Conservation (phyloP, 1,140 invertebrate species). For the Diabrotica undecimpunctata region DNA sequence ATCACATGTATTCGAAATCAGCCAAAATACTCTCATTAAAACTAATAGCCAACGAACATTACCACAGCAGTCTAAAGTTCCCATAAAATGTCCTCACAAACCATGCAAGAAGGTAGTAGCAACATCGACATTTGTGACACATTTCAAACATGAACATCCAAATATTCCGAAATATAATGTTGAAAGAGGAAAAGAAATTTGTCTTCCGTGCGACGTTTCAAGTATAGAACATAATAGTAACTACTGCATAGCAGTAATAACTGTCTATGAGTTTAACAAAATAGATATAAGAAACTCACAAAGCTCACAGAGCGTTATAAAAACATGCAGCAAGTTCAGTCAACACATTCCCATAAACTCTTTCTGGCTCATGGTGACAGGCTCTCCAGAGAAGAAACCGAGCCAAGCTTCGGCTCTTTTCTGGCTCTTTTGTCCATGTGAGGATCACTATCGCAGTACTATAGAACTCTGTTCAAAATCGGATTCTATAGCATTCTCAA, state of each 20-base stretch:
- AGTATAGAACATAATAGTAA: conserved; percentile 28
- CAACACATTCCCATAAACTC: conserved; percentile 35
- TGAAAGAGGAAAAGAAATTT: conserved; percentile 34
- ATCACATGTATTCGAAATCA: not conserved
- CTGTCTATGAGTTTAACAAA: conserved; percentile 35
- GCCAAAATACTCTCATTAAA: conserved; percentile 1
- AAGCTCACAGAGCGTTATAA: conserved; percentile 29
- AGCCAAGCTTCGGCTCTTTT: conserved; percentile 30
- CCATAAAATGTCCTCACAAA: conserved; percentile 40
- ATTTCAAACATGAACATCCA: conserved; percentile 42
- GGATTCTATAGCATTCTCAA: conserved; percentile 36
- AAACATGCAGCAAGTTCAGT: conserved; percentile 34
- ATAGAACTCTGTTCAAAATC: conserved; percentile 38
- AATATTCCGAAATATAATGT: conserved; percentile 31
- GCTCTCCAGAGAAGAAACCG: conserved; percentile 27
- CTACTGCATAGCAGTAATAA: conserved; percentile 37
- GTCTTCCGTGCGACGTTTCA: conserved; percentile 29
- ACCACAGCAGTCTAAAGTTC: conserved; percentile 30
- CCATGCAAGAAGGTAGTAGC: conserved; percentile 40
- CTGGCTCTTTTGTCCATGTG: conserved; percentile 42
- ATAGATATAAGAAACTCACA: conserved; percentile 27
- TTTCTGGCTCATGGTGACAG: conserved; percentile 43
- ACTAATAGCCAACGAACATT: conserved; percentile 5
- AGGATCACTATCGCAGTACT: conserved; percentile 35
- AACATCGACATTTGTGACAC: conserved; percentile 38